Evolutionary conservation across 2,113 vertebrate species (phyloP), one percentile per base, ranked within the genome.

Genomic region (Albula goreensis): DNA sequence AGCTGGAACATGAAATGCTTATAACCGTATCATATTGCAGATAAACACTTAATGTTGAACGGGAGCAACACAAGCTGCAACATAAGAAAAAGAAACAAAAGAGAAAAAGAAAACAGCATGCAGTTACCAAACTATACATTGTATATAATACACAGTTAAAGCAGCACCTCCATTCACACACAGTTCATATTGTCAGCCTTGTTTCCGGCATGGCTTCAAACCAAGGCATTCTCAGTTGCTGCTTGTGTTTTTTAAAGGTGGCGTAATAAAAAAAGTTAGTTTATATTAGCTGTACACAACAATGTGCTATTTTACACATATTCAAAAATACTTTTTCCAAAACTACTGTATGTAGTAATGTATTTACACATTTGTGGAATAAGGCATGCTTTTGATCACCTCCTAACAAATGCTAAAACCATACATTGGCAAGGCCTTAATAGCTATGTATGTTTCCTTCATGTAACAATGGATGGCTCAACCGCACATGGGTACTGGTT

Each of bases 301-400:
- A 81, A 82, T 87, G 78, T 85, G 80, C 79, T 85, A 81, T 83
- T 85, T 87, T 85, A 87, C 83, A 85, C 83, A 77, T 81, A 52
- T 84, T 84, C 83, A 87, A 87, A 87, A 87, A 84, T 84, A 87
- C 49, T 84, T 85, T 77, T 81, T 77, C 78, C 85, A 85, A 85
- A 52, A 85, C 83, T 85, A 74, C 70, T 4, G 5, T 56, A 78
- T 77, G 11, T 80, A 31, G 56, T 80, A 22, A 80, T 50, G 63
- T 87, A 87, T 87, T 79, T 87, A 87, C 86, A 87, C 57, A 17
- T 56, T 74, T 83, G 77, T 83, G 74, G 52, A 78, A 83, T 60
- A 83, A 83, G 56, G 57, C 82, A 80, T 87, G 86, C 53, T 52
- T 87, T 78, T 78, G 17, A 53, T 87, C 50, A 57, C 74, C 52